Percentiles rank a stretch among this genome's conserved stretches.
Conservation (phyloP, 2,888 invertebrate species). For the Ditula angustiorana region DNA sequence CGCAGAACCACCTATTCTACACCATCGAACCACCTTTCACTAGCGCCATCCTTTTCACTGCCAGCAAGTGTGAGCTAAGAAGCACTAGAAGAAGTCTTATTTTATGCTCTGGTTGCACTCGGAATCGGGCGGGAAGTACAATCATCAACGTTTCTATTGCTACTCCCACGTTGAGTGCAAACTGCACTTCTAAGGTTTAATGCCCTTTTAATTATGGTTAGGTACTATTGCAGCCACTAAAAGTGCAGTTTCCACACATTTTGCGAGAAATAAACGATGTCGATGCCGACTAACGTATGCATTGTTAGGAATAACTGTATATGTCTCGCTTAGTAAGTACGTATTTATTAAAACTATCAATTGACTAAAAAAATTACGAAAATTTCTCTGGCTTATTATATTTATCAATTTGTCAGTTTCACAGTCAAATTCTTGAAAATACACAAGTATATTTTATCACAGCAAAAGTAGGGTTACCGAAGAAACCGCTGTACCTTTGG, state of each 20-base stretch:
- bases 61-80: constrained; percentile 15
- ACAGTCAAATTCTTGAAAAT: too few relatives aligned
- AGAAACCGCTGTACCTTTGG: too few relatives aligned
- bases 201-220: constrained; percentile 63
- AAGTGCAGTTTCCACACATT: constrained; percentile 8
- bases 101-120: constrained; percentile 1
- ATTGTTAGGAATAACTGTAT: too few relatives aligned
- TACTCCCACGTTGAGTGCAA: constrained; percentile 71
- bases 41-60: constrained; percentile 32
- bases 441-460: too few relatives aligned
- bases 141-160: constrained; percentile 69
- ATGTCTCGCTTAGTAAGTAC: too few relatives aligned
- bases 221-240: constrained; percentile 45
- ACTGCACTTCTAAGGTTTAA: constrained; percentile 65
- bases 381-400: too few relatives aligned
- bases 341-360: too few relatives aligned
- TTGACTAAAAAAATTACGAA: too few relatives aligned
- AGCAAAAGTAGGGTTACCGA: too few relatives aligned
- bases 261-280: not conserved
- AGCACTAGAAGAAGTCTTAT: constrained; percentile 5
- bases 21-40: constrained; percentile 42
- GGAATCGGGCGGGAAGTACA: constrained; percentile 54
- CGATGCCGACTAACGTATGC: not conserved
- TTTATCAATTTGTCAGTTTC: too few relatives aligned
- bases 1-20: constrained; percentile 52